Conservation (phyloP, 2,113 vertebrate genomes). For the Eudorcas thomsonii region DNA sequence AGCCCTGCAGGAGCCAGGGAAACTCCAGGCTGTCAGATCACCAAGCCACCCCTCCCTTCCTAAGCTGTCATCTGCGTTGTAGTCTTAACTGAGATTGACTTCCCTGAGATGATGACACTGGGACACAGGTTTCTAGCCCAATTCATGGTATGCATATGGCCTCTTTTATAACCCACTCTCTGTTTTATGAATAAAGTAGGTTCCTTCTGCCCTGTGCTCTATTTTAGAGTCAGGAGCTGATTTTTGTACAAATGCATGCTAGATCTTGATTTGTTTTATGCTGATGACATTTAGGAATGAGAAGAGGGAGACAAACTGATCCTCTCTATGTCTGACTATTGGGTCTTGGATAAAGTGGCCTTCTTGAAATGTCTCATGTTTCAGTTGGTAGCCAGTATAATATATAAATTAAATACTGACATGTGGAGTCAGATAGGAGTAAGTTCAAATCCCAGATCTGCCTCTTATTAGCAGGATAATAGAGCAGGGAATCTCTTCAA, state of each 20-base stretch:
- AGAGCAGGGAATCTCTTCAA: background rate
- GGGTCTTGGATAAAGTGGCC: background rate
- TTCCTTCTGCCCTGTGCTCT: background rate
- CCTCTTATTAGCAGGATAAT: background rate
- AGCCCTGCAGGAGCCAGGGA: background rate
- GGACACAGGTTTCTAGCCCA: background rate
- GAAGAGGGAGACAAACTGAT: background rate
- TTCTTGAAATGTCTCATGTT: background rate
- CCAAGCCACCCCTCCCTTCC: background rate
- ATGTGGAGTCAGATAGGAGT: background rate
- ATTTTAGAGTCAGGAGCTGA: background rate
- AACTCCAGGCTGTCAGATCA: background rate
- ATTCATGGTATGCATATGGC: background rate
- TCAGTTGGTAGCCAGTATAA: background rate
- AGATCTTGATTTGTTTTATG: conserved; percentile 12
- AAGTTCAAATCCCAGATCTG: background rate
- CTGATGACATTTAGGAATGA: conserved; percentile 1
- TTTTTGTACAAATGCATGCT: background rate
- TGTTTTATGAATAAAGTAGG: background rate
- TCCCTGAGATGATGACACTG: background rate
- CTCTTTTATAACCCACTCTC: background rate
- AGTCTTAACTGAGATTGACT: background rate
- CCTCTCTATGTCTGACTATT: background rate
- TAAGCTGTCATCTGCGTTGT: background rate
- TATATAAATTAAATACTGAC: background rate